Evolutionary conservation across 2,113 vertebrate genomes (phyloP), one percentile per base, ranked within the genome.

Genomic region (Amazona guildingii): DNA sequence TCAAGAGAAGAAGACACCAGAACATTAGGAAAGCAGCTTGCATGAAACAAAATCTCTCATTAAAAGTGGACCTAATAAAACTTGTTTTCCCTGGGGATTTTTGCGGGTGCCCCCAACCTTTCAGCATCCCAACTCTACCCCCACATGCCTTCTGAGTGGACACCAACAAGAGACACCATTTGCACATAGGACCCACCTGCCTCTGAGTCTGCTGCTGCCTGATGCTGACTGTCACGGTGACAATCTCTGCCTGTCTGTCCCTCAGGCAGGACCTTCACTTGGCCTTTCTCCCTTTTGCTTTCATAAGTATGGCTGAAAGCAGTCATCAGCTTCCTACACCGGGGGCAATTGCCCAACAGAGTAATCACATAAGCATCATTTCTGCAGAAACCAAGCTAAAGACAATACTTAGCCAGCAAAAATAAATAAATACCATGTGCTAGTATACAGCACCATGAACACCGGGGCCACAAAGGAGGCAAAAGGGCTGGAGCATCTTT

Each of bases 181-280:
- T 46, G 44, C 20, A 51, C 1, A 1, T 13, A 28, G 55, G n/a
- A 57, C 27, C 11, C 9, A 57, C 10, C 55, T n/a, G 28, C 4
- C 35, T 14, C 11, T 2, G 1, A 21, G 33, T 18, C 35, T 37
- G 51, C 68, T 63, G 46, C 37, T 39, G 54, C 29, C 75, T 48
- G n/a, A 24, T 41, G n/a, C 59, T n/a, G 44, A 43, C 39, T 17
- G 9, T 20, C 61, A 49, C 0, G 0, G 49, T 35, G 31, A 51
- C 33, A 76, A 69, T 21, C 62, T 72, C 73, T 80, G 33, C 39
- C 57, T 24, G 18, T n/a, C 48, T 68, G 44, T 85, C 29, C 70
- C 33, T 43, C 24, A 62, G 10, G 1, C 70, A 78, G n/a, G 31
- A 59, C 16, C 18, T 84, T 59, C 48, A n/a, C 27, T 10, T 46